Base-by-base conservation (phyloP, 2,113 vertebrate genomes). In the Nibea albiflora region DNA sequence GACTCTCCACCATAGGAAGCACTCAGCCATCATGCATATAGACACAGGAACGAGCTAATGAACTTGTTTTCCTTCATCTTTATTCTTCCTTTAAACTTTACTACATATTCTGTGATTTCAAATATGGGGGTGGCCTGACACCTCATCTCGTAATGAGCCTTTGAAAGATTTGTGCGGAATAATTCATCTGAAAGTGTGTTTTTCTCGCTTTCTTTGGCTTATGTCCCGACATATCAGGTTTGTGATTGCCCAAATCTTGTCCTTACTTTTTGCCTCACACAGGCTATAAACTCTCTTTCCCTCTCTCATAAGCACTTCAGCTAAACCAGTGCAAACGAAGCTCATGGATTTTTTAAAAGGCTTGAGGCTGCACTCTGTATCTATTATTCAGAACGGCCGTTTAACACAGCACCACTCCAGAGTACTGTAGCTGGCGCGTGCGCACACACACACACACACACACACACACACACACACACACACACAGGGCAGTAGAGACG, bases 291-390 rank as follows among this genome's bases (percentile, higher is more conserved):
- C 75, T 78, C 60, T 72, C 24, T 47, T 77, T 68, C 54, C 44
- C 42, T 22, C 64, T 65, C 52, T 76, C 24, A 65, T 28, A 24
- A 54, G 46, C 63, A 69, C 56, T 69, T 71, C 5, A 46, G 75
- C 85, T 66, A 73, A 88, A 84, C 71, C 67, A 72, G 60, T 58
- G 78, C 73, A 73, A 57, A 79, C 49, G 74, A 87, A 87, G 74
- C 83, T 88, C 89, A 88, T 89, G 71, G 81, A 76, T 90, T 72
- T 85, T 89, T 86, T 50, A 89, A 79, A 62, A 91, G 49, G 57
- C 67, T 65, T 66, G 64, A 66, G 65, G 66, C 52, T 4, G 7
- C 50, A 1, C 61, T 73, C 75, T 28, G 0, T 57, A 85, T 86
- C 56, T 66, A 85, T 89, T 89, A 92, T 90, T 91, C 72, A 88